These are phyloP conservation scores for Pseudorhombus dupliciocellatus DNA, from an alignment of 2,113 vertebrate species.

Conservation along the genomic window DNA sequence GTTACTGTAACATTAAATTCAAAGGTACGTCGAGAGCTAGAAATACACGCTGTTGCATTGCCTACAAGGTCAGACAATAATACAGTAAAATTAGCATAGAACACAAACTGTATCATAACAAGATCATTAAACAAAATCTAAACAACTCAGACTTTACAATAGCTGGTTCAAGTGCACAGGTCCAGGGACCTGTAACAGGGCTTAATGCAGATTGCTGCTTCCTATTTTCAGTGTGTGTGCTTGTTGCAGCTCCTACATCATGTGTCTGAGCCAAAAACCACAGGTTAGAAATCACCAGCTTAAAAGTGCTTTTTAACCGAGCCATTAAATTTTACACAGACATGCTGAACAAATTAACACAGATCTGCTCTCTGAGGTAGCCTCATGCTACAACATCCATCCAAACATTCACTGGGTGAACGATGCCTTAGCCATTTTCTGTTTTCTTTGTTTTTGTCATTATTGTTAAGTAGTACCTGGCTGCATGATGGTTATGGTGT, in stretches of 20 bases:
- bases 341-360: conserved; percentile 22
- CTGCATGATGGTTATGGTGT: neutral
- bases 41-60: neutral
- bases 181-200: neutral
- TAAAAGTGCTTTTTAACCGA: conserved; percentile 31
- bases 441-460: neutral
- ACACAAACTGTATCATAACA: neutral
- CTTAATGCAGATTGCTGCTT: neutral
- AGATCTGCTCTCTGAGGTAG: conserved; percentile 1
- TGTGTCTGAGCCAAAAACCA: conserved; percentile 30
- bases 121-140: neutral
- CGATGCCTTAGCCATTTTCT: neutral
- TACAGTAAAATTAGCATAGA: neutral
- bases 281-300: conserved; percentile 41
- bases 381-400: neutral
- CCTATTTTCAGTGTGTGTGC: conserved; percentile 17
- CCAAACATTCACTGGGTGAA: neutral
- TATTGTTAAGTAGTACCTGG: neutral
- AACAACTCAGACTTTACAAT: neutral
- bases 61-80: conserved; percentile 2
- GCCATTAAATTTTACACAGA: conserved; percentile 28
- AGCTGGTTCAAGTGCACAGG: neutral
- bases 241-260: conserved; percentile 29
- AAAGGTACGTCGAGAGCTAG: neutral
- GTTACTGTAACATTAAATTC: neutral